A percentile compares a stretch with the other conserved stretches of the same genome.
phyloP scores from a whole-genome alignment of 2,797 vertebrate genomes.

The Acanthiza pusilla region DNA sequence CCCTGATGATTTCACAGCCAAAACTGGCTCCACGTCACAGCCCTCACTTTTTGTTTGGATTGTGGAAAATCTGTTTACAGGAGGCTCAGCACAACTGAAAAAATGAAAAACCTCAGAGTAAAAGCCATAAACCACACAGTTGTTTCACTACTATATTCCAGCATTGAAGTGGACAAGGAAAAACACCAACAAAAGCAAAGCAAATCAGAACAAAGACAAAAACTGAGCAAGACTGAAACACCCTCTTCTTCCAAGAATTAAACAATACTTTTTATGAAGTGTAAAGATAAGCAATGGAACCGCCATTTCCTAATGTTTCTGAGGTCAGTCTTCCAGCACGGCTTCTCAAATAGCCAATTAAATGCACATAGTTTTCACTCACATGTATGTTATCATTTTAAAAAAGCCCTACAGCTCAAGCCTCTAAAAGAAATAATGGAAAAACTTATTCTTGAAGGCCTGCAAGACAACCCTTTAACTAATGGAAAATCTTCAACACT shows the following conservation, averaged over 20 bases:
- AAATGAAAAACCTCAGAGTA: not conserved
- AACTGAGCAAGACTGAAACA: not conserved
- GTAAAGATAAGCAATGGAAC: constrained; percentile 10
- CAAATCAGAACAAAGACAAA: not conserved
- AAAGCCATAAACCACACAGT: not conserved
- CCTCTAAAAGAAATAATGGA: not conserved
- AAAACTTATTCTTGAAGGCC: constrained; percentile 24
- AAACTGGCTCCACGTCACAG: rapidly evolving
- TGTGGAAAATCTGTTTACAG: not conserved
- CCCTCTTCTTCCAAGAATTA: constrained; percentile 28
- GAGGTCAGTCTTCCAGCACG: not conserved
- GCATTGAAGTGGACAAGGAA: not conserved
- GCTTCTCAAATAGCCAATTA: constrained; percentile 23
- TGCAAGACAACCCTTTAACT: constrained; percentile 18
- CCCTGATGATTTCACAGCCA: not conserved
- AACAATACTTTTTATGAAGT: constrained; percentile 42
- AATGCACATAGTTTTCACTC: not conserved
- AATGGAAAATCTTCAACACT: constrained; percentile 38
- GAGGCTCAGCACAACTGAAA: not conserved
- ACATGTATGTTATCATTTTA: not conserved
- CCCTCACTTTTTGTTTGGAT: not conserved
- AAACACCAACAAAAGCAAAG: not conserved
- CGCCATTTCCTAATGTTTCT: constrained; percentile 2
- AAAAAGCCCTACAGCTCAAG: not conserved
- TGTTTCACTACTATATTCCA: not conserved